These are phyloP conservation scores for Zalophus californianus DNA, from an alignment of 2,797 vertebrate genomes.

Conservation along the genomic window DNA sequence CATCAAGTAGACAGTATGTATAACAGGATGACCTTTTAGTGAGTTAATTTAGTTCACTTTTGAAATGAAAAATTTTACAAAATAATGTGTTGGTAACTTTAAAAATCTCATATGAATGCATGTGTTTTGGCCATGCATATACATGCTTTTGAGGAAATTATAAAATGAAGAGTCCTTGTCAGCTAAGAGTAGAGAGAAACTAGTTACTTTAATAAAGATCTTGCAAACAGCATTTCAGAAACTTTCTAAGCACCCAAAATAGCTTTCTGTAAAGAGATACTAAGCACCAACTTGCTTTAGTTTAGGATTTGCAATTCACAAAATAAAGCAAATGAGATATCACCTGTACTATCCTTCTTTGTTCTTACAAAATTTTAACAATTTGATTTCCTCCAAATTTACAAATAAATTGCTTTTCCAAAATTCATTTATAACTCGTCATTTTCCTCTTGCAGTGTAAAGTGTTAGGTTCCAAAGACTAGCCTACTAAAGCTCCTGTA, in stretches of 20 bases:
- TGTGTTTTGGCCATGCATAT: background rate
- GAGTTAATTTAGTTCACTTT: background rate
- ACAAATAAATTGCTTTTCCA: background rate
- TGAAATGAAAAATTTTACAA: slow-evolving; percentile 38
- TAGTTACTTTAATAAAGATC: background rate
- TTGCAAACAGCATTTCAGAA: background rate
- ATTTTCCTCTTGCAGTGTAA: no score
- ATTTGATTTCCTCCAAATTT: background rate
- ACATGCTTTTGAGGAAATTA: background rate
- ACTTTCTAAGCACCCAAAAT: background rate
- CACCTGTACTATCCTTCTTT: background rate
- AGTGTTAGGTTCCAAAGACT: background rate
- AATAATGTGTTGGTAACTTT: background rate
- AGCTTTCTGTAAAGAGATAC: background rate
- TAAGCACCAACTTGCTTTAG: background rate
- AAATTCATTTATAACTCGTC: background rate
- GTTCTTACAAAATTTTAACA: background rate
- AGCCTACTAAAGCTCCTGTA: background rate
- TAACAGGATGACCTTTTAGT: background rate
- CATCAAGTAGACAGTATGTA: background rate
- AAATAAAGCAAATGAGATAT: background rate
- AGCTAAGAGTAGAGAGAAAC: background rate
- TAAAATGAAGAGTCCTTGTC: background rate
- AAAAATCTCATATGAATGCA: background rate
- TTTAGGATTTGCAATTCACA: background rate